Conservation (phyloP, 2,888 invertebrate species). For the Galerucella pusilla region DNA sequence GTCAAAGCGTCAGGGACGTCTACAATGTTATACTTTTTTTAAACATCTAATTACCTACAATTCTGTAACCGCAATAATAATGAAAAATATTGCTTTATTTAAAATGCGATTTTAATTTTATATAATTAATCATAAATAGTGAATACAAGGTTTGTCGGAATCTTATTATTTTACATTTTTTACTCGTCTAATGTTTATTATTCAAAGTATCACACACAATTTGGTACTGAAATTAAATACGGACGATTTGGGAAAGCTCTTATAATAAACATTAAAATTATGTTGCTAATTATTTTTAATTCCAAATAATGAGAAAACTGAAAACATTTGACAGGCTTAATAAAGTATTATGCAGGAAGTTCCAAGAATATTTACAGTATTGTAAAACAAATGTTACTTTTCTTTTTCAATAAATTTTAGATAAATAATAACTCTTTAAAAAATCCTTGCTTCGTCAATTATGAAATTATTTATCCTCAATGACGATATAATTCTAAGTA, state of each 20-base stretch:
- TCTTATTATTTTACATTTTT: not conserved
- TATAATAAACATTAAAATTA: no score
- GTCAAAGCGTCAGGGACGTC: slow-evolving; percentile 1
- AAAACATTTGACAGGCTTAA: no score
- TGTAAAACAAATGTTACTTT: no score
- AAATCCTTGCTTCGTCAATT: not conserved
- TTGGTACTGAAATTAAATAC: no score
- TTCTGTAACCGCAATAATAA: not conserved
- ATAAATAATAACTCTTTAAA: no score
- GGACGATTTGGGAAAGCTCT: no score
- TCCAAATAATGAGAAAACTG: no score
- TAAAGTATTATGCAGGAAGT: no score
- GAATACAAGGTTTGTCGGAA: slow-evolving; percentile 1
- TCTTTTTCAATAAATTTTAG: no score
- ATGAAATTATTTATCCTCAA: not conserved
- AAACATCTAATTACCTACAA: not conserved
- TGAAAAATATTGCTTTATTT: slow-evolving; percentile 2
- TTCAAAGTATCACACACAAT: no score
- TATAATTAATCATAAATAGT: slow-evolving; percentile 1
- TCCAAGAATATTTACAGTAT: no score
- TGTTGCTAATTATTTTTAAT: no score
- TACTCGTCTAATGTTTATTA: not conserved
- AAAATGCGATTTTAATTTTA: slow-evolving; percentile 4
- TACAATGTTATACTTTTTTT: not conserved
- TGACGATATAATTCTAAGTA: not conserved